Conservation (phyloP, 2,113 vertebrate genomes). For the Anarhynchus alexandrinus region DNA sequence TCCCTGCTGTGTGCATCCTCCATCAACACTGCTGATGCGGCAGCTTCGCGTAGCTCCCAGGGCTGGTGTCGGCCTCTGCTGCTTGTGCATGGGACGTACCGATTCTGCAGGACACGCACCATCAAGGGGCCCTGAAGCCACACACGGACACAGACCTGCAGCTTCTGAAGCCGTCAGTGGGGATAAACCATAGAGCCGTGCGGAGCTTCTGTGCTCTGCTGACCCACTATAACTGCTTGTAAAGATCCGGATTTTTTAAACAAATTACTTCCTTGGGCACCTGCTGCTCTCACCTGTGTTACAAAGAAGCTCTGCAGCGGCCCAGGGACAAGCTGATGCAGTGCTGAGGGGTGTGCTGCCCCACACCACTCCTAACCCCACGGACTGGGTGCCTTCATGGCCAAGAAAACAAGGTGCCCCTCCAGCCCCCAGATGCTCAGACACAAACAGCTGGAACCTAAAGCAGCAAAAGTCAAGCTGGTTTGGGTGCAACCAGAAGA, state of each 20-base stretch:
- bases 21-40: neutral
- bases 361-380: neutral
- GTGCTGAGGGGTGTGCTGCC: neutral
- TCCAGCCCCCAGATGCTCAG: neutral
- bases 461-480: neutral
- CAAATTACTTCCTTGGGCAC: neutral
- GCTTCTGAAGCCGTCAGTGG: neutral
- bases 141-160: neutral
- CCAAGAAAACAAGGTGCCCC: neutral
- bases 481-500: neutral
- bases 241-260: neutral
- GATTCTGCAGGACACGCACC: neutral
- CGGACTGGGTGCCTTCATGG: accelerated
- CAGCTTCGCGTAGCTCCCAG: neutral
- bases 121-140: neutral
- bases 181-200: neutral
- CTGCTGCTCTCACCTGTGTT: neutral
- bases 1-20: neutral
- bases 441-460: neutral
- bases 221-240: neutral
- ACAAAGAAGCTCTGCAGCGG: accelerated
- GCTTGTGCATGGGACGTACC: accelerated
- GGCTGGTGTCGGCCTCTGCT: neutral
- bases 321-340: neutral
- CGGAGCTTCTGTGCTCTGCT: neutral